A percentile compares a stretch with the other conserved stretches of the same genome.
phyloP scores from a whole-genome alignment of 92 coral and sea anemone genomes.

The Actinostola sp. region DNA sequence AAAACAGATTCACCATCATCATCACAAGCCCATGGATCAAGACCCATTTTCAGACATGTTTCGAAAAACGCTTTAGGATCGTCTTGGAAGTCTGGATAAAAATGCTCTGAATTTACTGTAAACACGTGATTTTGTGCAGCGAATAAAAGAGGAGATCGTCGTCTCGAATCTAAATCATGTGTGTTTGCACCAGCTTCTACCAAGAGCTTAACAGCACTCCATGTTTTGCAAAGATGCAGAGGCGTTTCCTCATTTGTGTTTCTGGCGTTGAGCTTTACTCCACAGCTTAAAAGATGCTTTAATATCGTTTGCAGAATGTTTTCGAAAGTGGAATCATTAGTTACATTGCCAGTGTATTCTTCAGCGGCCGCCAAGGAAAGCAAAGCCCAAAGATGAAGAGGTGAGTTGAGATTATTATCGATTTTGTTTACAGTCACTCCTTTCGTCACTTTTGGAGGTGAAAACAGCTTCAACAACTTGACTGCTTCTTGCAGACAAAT shows the following conservation, averaged over 20 bases:
- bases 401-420: constrained; percentile 6
- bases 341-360: neutral
- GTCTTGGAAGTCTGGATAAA: constrained; percentile 31
- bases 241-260: constrained; percentile 30
- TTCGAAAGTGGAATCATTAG: neutral
- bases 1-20: constrained; percentile 25
- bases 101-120: neutral
- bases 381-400: constrained; percentile 31
- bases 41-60: constrained; percentile 2
- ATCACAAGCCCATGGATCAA: constrained; percentile 36
- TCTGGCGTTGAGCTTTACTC: constrained; percentile 15
- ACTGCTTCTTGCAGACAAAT: neutral
- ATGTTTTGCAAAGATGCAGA: constrained; percentile 26
- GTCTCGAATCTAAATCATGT: constrained; percentile 3
- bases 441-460: neutral
- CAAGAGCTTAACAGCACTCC: constrained; percentile 34
- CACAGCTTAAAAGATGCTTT: neutral
- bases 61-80: constrained; percentile 27
- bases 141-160: constrained; percentile 12
- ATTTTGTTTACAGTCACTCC: neutral
- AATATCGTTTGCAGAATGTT: neutral
- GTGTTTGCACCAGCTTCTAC: constrained; percentile 34
- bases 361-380: neutral
- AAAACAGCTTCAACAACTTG: neutral
- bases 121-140: neutral